Conservation (phyloP, 2,888 invertebrate species). For the Strigamia crassipes region DNA sequence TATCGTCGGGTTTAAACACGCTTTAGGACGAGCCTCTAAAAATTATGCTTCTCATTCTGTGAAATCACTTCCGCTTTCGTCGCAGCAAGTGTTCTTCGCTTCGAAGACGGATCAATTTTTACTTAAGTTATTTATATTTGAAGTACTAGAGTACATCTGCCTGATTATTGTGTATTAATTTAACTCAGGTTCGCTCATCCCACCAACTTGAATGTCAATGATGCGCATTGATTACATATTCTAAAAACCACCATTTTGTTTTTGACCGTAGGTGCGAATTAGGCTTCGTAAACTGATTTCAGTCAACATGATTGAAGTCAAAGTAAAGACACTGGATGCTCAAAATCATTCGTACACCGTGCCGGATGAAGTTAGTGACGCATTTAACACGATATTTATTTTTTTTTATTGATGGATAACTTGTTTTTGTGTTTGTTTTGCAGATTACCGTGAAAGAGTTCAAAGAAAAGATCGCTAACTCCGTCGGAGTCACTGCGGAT, state of each 20-base stretch:
- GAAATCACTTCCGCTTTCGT: constrained; percentile 27
- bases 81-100: constrained; percentile 31
- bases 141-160: neutral
- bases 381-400: neutral
- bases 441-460: neutral
- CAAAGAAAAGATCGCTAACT: constrained; percentile 11
- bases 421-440: too few relatives aligned
- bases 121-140: neutral
- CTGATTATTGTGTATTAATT: neutral
- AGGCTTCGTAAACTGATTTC: constrained; percentile 39
- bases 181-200: neutral
- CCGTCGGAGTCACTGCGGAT: constrained; percentile 71
- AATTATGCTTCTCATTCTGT: neutral
- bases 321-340: constrained; percentile 87
- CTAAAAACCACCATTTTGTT: constrained; percentile 8
- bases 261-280: constrained; percentile 6
- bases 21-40: neutral
- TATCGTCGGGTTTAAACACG: too few relatives aligned
- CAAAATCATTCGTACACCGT: constrained; percentile 80
- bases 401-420: too few relatives aligned
- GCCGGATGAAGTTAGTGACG: constrained; percentile 74
- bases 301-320: constrained; percentile 68
- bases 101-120: constrained; percentile 34
- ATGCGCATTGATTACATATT: neutral
- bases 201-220: neutral